Evolutionary conservation across 2,888 invertebrate genomes (phyloP).

Genomic region (Dasysyrphus albostriatus): DNA sequence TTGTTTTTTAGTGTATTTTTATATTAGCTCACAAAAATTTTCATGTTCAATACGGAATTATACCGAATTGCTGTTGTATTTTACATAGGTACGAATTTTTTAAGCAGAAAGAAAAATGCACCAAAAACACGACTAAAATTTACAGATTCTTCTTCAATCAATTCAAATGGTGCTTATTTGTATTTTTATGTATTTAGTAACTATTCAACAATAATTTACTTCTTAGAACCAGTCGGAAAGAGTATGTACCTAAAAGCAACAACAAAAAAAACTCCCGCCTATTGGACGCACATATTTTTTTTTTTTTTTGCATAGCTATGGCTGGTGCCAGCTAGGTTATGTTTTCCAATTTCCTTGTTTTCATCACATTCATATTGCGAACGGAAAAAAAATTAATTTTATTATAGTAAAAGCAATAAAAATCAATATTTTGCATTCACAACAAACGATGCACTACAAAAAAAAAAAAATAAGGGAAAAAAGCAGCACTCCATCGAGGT

Average conservation of each 20-base stretch:
- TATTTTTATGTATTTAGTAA: neutral
- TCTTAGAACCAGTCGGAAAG: neutral
- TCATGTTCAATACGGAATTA: too few species aligned
- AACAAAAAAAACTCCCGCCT: slow-evolving; percentile 53
- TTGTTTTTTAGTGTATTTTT: too few species aligned
- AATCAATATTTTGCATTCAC: slow-evolving; percentile 74
- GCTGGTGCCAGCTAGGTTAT: slow-evolving; percentile 41
- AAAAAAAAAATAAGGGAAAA: neutral
- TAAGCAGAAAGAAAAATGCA: too few species aligned
- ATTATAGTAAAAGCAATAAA: slow-evolving; percentile 59
- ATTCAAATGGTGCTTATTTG: neutral
- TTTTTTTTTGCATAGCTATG: slow-evolving; percentile 15
- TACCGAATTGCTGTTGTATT: too few species aligned
- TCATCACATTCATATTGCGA: neutral
- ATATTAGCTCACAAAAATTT: too few species aligned
- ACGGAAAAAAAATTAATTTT: slow-evolving; percentile 44
- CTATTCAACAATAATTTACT: neutral
- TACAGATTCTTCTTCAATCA: too few species aligned
- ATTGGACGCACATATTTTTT: slow-evolving; percentile 24
- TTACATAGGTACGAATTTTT: too few species aligned
- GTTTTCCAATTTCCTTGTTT: slow-evolving; percentile 37
- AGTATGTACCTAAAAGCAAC: neutral
- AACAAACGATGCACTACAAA: slow-evolving; percentile 46
- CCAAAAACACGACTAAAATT: too few species aligned
- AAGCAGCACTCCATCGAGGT: slow-evolving; percentile 27